These are phyloP conservation scores for Actinostola sp. DNA, from an alignment of 92 coral and sea anemone species.

Conservation along the genomic window DNA sequence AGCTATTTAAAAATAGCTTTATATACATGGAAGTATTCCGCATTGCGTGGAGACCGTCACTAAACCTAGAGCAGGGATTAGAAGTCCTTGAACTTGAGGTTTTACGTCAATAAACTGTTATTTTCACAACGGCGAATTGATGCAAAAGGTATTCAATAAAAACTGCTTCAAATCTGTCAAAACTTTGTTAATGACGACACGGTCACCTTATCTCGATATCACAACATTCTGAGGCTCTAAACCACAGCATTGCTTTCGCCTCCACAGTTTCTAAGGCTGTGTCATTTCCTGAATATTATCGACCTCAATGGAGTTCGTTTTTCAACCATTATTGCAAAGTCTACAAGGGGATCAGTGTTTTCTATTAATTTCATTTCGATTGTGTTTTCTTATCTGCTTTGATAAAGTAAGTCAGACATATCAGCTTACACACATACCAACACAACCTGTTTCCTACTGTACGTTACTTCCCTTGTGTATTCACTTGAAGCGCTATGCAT, in stretches of 20 bases:
- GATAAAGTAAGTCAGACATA: slow-evolving; percentile 12
- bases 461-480: not conserved
- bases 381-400: slow-evolving; percentile 10
- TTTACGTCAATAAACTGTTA: too few relatives aligned
- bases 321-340: slow-evolving; percentile 5
- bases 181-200: not conserved
- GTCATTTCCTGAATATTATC: slow-evolving; percentile 24
- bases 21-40: too few relatives aligned
- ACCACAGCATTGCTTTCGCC: not conserved
- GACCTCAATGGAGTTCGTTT: not conserved
- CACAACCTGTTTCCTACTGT: slow-evolving; percentile 29
- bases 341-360: too few relatives aligned
- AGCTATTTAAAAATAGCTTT: too few relatives aligned
- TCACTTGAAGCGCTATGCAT: not conserved
- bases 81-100: too few relatives aligned
- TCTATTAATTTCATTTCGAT: not conserved
- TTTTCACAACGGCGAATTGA: slow-evolving; percentile 18
- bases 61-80: too few relatives aligned
- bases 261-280: not conserved
- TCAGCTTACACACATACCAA: slow-evolving; percentile 16
- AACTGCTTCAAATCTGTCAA: slow-evolving; percentile 35
- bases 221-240: not conserved
- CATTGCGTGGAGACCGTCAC: too few relatives aligned
- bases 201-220: not conserved
- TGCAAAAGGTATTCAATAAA: slow-evolving; percentile 1